A percentile compares a stretch with the other conserved stretches of the same genome.
phyloP scores from a whole-genome alignment of 2,113 vertebrate species.

The Apistogramma diplotaenia region DNA sequence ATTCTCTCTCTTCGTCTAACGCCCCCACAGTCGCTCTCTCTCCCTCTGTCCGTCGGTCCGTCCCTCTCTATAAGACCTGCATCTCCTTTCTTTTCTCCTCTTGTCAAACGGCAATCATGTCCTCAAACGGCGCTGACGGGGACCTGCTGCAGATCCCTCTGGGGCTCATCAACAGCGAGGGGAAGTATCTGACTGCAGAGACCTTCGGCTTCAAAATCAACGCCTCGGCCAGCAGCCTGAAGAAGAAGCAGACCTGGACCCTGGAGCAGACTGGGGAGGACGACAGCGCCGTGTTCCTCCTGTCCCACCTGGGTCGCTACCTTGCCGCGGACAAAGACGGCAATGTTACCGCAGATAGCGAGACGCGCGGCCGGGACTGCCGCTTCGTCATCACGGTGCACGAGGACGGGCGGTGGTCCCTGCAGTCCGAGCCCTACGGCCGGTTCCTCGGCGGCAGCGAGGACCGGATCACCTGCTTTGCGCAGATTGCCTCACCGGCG shows the following conservation, averaged over 20 bases:
- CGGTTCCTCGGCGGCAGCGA: slow-evolving; percentile 92
- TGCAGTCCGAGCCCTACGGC: slow-evolving; percentile 90
- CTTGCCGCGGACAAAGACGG: slow-evolving; percentile 95
- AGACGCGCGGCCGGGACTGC: slow-evolving; percentile 84
- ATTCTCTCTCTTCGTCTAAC: neutral
- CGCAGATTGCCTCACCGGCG: slow-evolving; percentile 81
- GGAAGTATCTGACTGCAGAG: slow-evolving; percentile 95
- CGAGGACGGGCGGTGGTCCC: slow-evolving; percentile 93
- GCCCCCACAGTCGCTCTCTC: neutral
- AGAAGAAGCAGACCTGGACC: slow-evolving; percentile 99
- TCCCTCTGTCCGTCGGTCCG: neutral
- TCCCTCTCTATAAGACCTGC: neutral
- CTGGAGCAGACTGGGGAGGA: slow-evolving; percentile 89
- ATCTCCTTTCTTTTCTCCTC: neutral
- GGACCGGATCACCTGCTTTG: slow-evolving; percentile 91
- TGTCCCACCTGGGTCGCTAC: slow-evolving; percentile 95
- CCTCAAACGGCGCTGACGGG: slow-evolving; percentile 83
- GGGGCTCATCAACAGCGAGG: slow-evolving; percentile 90
- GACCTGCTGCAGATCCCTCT: slow-evolving; percentile 90
- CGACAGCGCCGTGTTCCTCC: slow-evolving; percentile 84
- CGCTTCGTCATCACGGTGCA: slow-evolving; percentile 89
- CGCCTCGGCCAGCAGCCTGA: slow-evolving; percentile 92
- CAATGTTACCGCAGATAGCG: slow-evolving; percentile 87
- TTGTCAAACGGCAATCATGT: slow-evolving; percentile 74
- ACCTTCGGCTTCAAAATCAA: slow-evolving; percentile 96